Evolutionary conservation across 2,797 vertebrate genomes (phyloP).

Genomic region (Lagorchestes hirsutus): DNA sequence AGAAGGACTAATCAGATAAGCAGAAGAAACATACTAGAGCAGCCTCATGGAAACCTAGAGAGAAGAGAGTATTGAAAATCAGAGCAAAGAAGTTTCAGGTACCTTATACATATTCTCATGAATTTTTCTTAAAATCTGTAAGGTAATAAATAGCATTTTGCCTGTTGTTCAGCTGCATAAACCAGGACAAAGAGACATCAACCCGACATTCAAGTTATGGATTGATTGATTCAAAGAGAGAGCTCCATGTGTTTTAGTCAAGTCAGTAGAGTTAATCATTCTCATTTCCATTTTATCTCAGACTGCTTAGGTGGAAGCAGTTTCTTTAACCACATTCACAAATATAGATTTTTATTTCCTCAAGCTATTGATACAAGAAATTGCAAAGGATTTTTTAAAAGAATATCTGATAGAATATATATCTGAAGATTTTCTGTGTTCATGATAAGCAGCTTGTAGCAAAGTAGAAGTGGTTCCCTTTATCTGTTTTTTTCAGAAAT

Average conservation of each 20-base stretch:
- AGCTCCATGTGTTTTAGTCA: background rate
- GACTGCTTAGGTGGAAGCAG: fast-evolving
- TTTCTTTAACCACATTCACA: constrained; percentile 45
- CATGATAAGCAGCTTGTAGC: constrained; percentile 80
- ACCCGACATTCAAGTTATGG: no score
- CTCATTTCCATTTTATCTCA: background rate
- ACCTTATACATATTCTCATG: background rate
- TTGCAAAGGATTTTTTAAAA: constrained; percentile 72
- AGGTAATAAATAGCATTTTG: no score
- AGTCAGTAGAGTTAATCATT: background rate
- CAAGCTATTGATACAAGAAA: constrained; percentile 69
- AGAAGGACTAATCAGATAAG: background rate
- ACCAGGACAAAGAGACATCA: background rate
- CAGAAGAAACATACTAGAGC: background rate
- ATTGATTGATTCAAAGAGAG: fast-evolving
- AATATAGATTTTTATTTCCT: constrained; percentile 68
- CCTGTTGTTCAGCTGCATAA: background rate
- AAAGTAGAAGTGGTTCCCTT: constrained; percentile 72
- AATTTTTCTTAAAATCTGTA: background rate
- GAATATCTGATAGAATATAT: constrained; percentile 78
- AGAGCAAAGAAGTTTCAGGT: background rate
- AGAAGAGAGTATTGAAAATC: background rate
- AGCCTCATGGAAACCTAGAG: background rate
- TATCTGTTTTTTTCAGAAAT: constrained; percentile 74
- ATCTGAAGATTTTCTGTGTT: constrained; percentile 68